These are phyloP conservation scores for Noctua janthina DNA, from an alignment of 2,888 invertebrate species.

Conservation along the genomic window DNA sequence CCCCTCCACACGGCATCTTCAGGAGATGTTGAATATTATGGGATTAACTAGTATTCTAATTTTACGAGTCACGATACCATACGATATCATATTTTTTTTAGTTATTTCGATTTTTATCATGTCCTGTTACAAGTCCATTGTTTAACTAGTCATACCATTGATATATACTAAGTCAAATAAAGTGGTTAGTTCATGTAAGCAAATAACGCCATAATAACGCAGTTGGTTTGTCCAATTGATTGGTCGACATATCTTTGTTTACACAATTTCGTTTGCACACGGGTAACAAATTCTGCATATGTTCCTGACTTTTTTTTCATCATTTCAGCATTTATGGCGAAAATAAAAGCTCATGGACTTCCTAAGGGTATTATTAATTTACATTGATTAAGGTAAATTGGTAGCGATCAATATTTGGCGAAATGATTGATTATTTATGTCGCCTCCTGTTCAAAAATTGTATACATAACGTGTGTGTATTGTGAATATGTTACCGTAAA, in stretches of 20 bases:
- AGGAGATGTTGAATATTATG: no score
- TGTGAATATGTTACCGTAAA: no score
- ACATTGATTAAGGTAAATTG: not conserved
- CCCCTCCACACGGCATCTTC: no score
- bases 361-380: not conserved
- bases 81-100: no score
- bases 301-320: not conserved
- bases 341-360: not conserved
- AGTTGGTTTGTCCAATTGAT: slow-evolving; percentile 24
- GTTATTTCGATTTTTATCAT: not conserved
- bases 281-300: not conserved
- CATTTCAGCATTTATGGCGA: not conserved
- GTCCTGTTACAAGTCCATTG: not conserved
- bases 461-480: no score
- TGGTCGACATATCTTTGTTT: slow-evolving; percentile 14
- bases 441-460: not conserved
- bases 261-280: not conserved
- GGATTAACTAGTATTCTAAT: no score
- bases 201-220: slow-evolving; percentile 22
- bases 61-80: no score
- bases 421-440: not conserved
- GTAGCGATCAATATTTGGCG: not conserved
- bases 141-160: not conserved
- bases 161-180: not conserved
- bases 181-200: slow-evolving; percentile 12